A percentile compares a stretch with the other conserved stretches of the same genome.
Evolutionary conservation across 2,113 vertebrate species (phyloP).

Genomic region (Atlantisia rogersi): DNA sequence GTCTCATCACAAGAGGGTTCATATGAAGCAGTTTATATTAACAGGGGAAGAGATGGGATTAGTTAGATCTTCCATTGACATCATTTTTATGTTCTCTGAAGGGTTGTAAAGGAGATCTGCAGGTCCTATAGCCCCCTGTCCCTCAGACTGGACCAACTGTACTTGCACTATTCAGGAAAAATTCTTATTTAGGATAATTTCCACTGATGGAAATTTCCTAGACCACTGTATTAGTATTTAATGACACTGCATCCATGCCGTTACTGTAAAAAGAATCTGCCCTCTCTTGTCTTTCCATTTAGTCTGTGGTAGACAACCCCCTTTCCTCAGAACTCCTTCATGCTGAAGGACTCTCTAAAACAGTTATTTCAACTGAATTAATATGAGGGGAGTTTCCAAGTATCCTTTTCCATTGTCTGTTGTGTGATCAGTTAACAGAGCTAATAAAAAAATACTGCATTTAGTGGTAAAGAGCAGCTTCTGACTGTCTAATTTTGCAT

Average conservation of each 20-base stretch:
- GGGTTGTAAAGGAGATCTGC: not conserved
- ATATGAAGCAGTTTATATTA: not conserved
- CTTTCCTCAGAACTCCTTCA: not conserved
- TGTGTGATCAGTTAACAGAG: accelerated
- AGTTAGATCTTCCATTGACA: not conserved
- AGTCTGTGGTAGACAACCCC: not conserved
- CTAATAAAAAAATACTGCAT: not conserved
- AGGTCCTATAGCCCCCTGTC: not conserved
- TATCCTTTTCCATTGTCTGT: not conserved
- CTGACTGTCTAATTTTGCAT: not conserved
- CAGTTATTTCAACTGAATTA: not conserved
- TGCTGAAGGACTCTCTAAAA: not conserved
- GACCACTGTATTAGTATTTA: not conserved
- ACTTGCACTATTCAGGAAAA: not conserved
- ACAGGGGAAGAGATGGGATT: not conserved
- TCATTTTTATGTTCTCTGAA: not conserved
- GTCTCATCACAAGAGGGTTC: not conserved
- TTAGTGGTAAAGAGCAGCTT: not conserved
- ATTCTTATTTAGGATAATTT: not conserved
- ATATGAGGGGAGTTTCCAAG: not conserved
- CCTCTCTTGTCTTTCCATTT: not conserved
- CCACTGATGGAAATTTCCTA: not conserved
- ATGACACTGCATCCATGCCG: not conserved
- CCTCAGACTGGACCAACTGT: not conserved
- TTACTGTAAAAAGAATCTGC: not conserved